Conservation (phyloP, 2,888 invertebrate genomes). For the Thalpophila matura region DNA sequence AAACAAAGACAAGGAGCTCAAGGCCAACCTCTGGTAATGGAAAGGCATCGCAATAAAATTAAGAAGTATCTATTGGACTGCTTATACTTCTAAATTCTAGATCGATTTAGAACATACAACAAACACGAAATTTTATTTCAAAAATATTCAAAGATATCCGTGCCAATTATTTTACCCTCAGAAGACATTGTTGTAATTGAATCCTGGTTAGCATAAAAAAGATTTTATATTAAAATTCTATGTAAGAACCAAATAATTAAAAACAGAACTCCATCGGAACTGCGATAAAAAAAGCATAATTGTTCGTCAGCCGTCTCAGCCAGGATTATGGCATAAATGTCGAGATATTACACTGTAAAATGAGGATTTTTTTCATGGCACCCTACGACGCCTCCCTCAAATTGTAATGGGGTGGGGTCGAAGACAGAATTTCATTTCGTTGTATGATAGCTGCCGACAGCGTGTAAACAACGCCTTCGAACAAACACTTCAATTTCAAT, state of each 20-base stretch:
- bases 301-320: background rate
- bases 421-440: conserved; percentile 60
- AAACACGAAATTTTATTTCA: too few relatives aligned
- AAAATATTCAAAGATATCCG: too few relatives aligned
- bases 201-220: background rate
- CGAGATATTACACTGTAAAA: conserved; percentile 63
- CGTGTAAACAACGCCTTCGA: conserved; percentile 35
- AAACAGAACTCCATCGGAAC: background rate
- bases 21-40: too few relatives aligned
- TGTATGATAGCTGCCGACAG: conserved; percentile 16
- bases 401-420: conserved; percentile 25
- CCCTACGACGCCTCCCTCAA: conserved; percentile 24
- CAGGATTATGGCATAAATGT: conserved; percentile 49
- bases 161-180: too few relatives aligned
- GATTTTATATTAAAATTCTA: background rate
- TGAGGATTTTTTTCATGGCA: conserved; percentile 64
- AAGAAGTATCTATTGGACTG: too few relatives aligned
- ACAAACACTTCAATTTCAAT: conserved; percentile 6
- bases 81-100: too few relatives aligned
- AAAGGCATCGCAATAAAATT: too few relatives aligned
- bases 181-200: too few relatives aligned
- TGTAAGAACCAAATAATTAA: too few relatives aligned
- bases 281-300: conserved; percentile 33
- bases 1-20: too few relatives aligned
- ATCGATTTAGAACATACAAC: too few relatives aligned